These are phyloP conservation scores for Aplysia californica DNA, from an alignment of 1,140 invertebrate genomes.

Conservation along the genomic window DNA sequence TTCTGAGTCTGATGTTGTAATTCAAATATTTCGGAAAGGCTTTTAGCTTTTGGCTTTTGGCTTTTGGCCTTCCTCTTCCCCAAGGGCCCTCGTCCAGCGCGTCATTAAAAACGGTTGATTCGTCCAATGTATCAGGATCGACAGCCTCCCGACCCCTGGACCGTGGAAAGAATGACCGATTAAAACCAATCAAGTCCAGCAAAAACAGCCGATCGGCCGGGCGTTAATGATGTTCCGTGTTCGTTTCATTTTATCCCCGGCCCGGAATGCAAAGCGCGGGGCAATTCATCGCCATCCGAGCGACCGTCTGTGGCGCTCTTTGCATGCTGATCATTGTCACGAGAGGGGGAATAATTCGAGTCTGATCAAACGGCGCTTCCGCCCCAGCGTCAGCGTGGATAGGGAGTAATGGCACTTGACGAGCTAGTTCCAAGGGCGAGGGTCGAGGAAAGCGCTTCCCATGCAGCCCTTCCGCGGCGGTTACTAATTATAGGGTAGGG, in stretches of 20 bases:
- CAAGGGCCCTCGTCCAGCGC: no score
- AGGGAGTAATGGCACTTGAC: slow-evolving; percentile 16
- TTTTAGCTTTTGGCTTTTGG: no score
- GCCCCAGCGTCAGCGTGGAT: slow-evolving; percentile 16
- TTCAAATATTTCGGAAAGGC: no score
- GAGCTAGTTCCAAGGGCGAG: not conserved
- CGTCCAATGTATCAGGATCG: no score
- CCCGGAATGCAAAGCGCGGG: slow-evolving; percentile 19
- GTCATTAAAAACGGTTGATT: no score
- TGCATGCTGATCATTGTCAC: slow-evolving; percentile 17
- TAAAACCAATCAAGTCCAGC: slow-evolving; percentile 9
- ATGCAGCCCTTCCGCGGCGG: not conserved
- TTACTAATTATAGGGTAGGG: slow-evolving; percentile 18
- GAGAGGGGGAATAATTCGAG: slow-evolving; percentile 11
- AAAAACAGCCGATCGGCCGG: not conserved
- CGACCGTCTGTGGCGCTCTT: not conserved
- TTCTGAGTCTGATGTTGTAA: no score
- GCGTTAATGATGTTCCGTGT: slow-evolving; percentile 15
- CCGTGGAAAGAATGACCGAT: slow-evolving; percentile 18
- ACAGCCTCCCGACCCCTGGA: no score
- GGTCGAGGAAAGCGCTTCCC: slow-evolving; percentile 17
- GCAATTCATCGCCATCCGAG: not conserved
- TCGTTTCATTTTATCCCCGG: not conserved
- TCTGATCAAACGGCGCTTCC: slow-evolving; percentile 22
- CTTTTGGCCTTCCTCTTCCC: no score